Evolutionary conservation across 2,888 invertebrate genomes (phyloP), one percentile per base, ranked within the genome.

Genomic region (Drosophila flavopinicola): DNA sequence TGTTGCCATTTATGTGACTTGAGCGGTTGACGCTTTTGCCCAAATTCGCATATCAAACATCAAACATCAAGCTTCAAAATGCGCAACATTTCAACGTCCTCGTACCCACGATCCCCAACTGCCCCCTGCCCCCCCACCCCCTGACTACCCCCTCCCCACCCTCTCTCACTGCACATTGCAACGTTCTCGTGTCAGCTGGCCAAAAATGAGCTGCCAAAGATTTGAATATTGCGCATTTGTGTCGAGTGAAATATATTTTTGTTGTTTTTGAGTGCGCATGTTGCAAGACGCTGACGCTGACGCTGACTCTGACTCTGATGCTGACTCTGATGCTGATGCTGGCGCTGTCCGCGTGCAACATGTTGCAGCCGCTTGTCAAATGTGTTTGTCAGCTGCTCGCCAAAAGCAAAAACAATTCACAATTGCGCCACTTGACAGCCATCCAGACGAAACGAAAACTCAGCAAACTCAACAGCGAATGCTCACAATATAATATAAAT

Each of bases 31-130:
- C 78, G 84, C 78, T 75, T 82, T 66, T 83, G 77, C 73, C 82
- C 86, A 83, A 83, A 86, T 84, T 66, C 75, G 82, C 82, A 83
- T 83, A 83, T 83, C 82, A 75, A 59, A 66, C 84, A 85, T 85
- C 20, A 20, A 20, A 20, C n/a, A n/a, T n/a, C 85, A 78, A 72
- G 54, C 72, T 64, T 73, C 70, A 83, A 80, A 74, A 71, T 83
- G 68, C 61, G 68, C 83, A 80, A 74, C 85, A 75, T 85, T 82
- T 85, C 79, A 74, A 78, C 73, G 78, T 71, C 38, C 56, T 20
- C 20, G 20, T 20, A n/a, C n/a, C n/a, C n/a, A n/a, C n/a, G n/a
- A n/a, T n/a, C n/a, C n/a, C n/a, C n/a, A n/a, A n/a, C 20, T 20
- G 20, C 20, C 15, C 13, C 15, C 15, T 7, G 6, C 15, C 15